These are phyloP conservation scores for Muscina levida DNA, from an alignment of 2,888 invertebrate genomes.

Conservation along the genomic window DNA sequence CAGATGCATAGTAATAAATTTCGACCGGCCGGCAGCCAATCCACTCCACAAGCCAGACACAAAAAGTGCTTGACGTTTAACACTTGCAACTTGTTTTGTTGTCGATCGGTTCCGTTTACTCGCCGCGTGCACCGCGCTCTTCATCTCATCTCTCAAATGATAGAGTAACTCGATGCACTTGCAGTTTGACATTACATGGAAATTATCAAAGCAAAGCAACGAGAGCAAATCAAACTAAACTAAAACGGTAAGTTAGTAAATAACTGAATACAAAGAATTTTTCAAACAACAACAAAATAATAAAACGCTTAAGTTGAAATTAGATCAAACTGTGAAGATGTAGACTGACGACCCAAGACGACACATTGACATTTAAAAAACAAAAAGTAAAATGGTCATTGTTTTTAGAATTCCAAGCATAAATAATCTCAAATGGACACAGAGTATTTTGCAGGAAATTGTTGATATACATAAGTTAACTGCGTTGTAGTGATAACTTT, in stretches of 20 bases:
- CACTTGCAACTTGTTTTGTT: slow-evolving; percentile 35
- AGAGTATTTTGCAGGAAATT: slow-evolving; percentile 37
- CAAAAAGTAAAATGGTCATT: slow-evolving; percentile 51
- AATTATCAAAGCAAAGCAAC: slow-evolving; percentile 2
- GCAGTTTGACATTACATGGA: slow-evolving; percentile 31
- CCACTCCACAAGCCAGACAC: background rate
- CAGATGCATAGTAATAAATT: background rate
- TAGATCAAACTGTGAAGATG: slow-evolving; percentile 54
- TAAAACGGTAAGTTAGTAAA: no score
- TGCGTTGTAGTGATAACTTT: no score
- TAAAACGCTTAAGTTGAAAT: slow-evolving; percentile 43
- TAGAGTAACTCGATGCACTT: slow-evolving; percentile 25
- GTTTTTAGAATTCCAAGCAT: slow-evolving; percentile 31
- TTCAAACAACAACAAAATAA: slow-evolving; percentile 11
- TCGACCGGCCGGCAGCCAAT: no score
- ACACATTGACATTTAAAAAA: slow-evolving; percentile 61
- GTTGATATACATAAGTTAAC: no score
- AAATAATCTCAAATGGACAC: slow-evolving; percentile 11
- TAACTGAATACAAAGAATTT: no score
- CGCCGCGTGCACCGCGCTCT: background rate
- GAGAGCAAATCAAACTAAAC: no score
- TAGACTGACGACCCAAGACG: slow-evolving; percentile 32
- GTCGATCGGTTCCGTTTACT: background rate
- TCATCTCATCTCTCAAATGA: no score
- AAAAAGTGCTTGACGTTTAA: background rate